Evolutionary conservation across 2,797 vertebrate species (phyloP).

Genomic region (Notoglanidium macrostoma): DNA sequence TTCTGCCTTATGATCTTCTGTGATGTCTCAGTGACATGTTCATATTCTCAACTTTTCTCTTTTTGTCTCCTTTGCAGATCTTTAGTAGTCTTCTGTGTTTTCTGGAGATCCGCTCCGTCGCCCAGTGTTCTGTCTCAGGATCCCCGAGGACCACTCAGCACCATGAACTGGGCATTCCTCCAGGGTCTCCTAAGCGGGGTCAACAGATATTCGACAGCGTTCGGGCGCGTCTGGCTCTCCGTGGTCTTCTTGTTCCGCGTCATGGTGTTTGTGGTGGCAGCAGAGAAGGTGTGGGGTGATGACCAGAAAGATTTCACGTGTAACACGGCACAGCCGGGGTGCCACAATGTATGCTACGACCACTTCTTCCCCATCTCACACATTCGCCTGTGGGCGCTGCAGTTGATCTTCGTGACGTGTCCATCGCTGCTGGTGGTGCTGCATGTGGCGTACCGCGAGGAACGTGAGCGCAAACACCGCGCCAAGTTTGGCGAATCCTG

Average conservation of each 20-base stretch:
- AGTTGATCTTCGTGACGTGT: slow-evolving; percentile 98
- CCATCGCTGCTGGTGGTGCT: slow-evolving; percentile 93
- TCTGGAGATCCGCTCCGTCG: neutral
- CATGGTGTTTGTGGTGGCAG: slow-evolving; percentile 92
- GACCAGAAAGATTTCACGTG: slow-evolving; percentile 95
- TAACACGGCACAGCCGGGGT: slow-evolving; percentile 92
- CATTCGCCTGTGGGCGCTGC: slow-evolving; percentile 93
- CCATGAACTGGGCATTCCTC: slow-evolving; percentile 93
- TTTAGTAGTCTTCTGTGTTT: neutral
- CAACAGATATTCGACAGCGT: slow-evolving; percentile 94
- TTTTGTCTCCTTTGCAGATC: slow-evolving; percentile 25
- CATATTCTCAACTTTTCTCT: neutral
- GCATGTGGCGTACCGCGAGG: slow-evolving; percentile 91
- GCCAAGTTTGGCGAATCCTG: slow-evolving; percentile 70
- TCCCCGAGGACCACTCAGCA: slow-evolving; percentile 49
- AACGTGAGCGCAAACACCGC: slow-evolving; percentile 75
- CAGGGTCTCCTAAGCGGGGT: slow-evolving; percentile 88
- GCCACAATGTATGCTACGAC: slow-evolving; percentile 92
- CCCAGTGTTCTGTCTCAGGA: neutral
- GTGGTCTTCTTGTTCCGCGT: slow-evolving; percentile 93
- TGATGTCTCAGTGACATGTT: neutral
- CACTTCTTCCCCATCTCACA: slow-evolving; percentile 94
- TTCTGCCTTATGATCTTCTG: neutral
- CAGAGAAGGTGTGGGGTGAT: slow-evolving; percentile 90
- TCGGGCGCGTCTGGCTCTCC: slow-evolving; percentile 93